A percentile compares a stretch with the other conserved stretches of the same genome.
Evolutionary conservation across 2,888 invertebrate genomes (phyloP).

Genomic region (Leucophenga maculata): DNA sequence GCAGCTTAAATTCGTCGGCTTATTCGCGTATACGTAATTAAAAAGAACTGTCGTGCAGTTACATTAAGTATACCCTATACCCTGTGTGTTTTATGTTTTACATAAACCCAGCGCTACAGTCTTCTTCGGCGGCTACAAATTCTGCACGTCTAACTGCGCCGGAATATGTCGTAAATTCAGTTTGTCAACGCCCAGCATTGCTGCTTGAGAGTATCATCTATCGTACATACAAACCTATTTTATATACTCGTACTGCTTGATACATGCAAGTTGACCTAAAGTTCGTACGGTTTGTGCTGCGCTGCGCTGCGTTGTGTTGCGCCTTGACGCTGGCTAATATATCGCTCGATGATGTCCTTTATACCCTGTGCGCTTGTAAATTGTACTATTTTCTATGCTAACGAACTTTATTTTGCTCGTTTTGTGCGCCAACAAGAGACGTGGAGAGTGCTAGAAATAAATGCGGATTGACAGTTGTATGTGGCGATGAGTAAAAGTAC

Average conservation of each 20-base stretch:
- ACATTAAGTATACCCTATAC: no score
- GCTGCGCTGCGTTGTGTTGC: conserved; percentile 32
- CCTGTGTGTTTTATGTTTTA: conserved; percentile 15
- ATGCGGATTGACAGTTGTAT: no score
- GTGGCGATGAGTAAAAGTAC: no score
- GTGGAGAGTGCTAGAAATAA: no score
- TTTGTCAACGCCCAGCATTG: conserved; percentile 39
- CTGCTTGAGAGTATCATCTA: not conserved
- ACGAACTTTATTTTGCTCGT: conserved; percentile 31
- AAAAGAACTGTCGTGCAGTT: no score
- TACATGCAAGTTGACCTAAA: not conserved
- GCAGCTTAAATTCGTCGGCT: no score
- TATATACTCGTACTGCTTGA: not conserved
- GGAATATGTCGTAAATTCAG: conserved; percentile 48
- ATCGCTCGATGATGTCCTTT: conserved; percentile 51
- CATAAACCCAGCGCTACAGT: not conserved
- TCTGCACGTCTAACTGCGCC: no score
- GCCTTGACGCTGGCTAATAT: conserved; percentile 54
- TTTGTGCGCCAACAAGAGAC: not conserved
- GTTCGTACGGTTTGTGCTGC: not conserved
- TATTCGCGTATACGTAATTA: no score
- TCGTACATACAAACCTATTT: no score
- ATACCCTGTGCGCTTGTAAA: conserved; percentile 42
- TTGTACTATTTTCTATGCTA: conserved; percentile 47
- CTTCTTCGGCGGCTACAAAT: no score